Evolutionary conservation across 2,113 vertebrate species (phyloP).

Genomic region (Microtus pennsylvanicus): DNA sequence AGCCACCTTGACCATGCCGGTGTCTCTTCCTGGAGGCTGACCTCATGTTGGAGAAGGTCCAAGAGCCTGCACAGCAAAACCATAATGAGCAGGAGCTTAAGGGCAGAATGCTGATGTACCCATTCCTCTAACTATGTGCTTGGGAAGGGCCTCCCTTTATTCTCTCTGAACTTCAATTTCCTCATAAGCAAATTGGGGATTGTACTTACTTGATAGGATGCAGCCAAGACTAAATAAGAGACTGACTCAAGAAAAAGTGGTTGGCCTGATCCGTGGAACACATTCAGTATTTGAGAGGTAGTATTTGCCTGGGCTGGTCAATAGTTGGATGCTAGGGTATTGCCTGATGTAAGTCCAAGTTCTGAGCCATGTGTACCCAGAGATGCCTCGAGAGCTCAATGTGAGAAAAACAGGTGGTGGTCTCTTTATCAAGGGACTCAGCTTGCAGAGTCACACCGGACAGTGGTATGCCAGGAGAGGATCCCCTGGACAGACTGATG

Average conservation of each 20-base stretch:
- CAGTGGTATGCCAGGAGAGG: neutral
- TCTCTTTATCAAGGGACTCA: neutral
- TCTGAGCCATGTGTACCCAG: neutral
- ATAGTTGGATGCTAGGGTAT: neutral
- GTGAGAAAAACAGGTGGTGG: neutral
- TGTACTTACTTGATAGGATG: neutral
- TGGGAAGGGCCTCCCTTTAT: neutral
- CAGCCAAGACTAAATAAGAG: neutral
- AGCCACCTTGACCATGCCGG: neutral
- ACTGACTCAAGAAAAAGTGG: neutral
- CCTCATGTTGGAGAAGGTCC: slow-evolving; percentile 29
- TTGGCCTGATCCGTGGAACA: neutral
- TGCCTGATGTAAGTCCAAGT: neutral
- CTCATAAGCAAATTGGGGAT: neutral
- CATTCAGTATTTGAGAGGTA: neutral
- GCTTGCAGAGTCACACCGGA: neutral
- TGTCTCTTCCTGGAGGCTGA: neutral
- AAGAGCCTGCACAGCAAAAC: neutral
- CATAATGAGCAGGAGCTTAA: neutral
- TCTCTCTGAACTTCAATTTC: slow-evolving; percentile 36
- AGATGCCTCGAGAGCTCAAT: neutral
- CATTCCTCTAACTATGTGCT: slow-evolving; percentile 27
- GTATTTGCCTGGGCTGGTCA: neutral
- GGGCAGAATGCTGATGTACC: neutral
- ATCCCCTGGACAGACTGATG: neutral